Conservation (phyloP, 2,888 invertebrate genomes). For the Zhuqinia jingwanae region DNA sequence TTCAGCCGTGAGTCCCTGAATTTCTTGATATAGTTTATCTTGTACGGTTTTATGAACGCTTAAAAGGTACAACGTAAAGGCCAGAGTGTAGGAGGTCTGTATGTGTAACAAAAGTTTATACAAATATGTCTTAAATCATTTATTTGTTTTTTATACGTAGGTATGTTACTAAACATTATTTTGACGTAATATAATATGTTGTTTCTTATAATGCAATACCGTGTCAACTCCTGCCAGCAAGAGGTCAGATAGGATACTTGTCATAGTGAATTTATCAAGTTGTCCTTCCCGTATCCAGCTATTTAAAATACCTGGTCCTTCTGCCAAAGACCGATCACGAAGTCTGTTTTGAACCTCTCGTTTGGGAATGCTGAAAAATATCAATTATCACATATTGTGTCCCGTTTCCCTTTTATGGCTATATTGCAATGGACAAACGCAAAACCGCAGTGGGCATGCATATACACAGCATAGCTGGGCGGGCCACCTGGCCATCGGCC, state of each 20-base stretch:
- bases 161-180: no score
- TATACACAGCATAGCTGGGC: no score
- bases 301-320: conserved; percentile 83
- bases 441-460: no score
- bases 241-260: conserved; percentile 91
- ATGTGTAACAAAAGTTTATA: not conserved
- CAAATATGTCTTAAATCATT: no score
- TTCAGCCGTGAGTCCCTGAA: conserved; percentile 83
- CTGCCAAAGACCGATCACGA: not conserved
- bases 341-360: conserved; percentile 46
- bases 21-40: conserved; percentile 86
- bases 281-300: conserved; percentile 87
- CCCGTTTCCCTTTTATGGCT: no score
- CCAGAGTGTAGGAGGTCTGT: conserved; percentile 89
- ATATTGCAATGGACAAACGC: no score
- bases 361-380: conserved; percentile 51
- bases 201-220: no score
- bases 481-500: no score
- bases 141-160: no score
- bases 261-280: conserved; percentile 89
- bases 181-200: no score
- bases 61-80: conserved; percentile 90
- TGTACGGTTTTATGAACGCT: conserved; percentile 87
- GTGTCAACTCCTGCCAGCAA: conserved; percentile 94
- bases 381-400: no score